Evolutionary conservation across 2,888 invertebrate genomes (phyloP).

Genomic region (Formica aserva): DNA sequence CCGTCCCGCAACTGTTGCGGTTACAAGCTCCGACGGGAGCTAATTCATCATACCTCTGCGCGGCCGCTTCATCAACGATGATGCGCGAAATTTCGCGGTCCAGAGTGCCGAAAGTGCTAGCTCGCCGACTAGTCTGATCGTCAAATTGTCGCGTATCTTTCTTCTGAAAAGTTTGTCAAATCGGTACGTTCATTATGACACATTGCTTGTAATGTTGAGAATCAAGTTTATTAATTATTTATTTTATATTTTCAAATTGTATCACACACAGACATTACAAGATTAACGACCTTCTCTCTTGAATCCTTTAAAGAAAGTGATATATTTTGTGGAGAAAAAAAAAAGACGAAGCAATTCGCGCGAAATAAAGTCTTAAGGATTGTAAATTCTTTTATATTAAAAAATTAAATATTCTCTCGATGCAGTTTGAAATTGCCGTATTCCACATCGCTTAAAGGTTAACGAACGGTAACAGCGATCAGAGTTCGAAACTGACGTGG

Average conservation of each 20-base stretch:
- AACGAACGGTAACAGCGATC: constrained; percentile 57
- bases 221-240: neutral
- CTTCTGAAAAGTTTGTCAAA: neutral
- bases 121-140: neutral
- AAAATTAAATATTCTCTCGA: neutral
- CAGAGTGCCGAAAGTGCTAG: constrained; percentile 23
- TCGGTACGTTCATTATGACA: neutral
- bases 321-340: neutral
- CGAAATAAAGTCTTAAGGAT: neutral
- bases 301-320: neutral
- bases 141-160: neutral
- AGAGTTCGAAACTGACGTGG: constrained; percentile 55
- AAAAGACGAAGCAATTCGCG: neutral
- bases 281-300: neutral
- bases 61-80: constrained; percentile 54
- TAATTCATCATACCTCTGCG: constrained; percentile 61
- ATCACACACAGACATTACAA: neutral
- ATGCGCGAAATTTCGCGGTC: constrained; percentile 51
- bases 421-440: constrained; percentile 32
- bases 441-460: constrained; percentile 49
- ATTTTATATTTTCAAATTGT: neutral
- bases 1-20: constrained; percentile 30
- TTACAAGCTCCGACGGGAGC: constrained; percentile 17
- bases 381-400: neutral
- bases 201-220: neutral